Percentiles rank a stretch among this genome's conserved stretches.
phyloP scores from a whole-genome alignment of 2,113 vertebrate genomes.

The Cebidichthys violaceus region DNA sequence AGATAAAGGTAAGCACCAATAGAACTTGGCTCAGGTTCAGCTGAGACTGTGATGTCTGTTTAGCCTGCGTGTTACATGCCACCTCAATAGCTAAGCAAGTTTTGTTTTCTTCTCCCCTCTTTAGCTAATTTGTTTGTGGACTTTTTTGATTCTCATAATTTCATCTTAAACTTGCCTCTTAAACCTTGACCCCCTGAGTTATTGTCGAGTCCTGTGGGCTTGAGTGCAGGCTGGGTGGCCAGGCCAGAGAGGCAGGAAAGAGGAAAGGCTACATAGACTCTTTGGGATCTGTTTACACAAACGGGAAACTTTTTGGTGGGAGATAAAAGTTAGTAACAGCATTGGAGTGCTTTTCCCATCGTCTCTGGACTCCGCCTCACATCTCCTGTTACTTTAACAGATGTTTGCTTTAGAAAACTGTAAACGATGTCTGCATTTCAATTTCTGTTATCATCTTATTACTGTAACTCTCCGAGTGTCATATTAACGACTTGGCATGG shows the following conservation, averaged over 20 bases:
- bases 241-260: slow-evolving; percentile 61
- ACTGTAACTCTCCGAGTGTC: slow-evolving; percentile 92
- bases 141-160: slow-evolving; percentile 92
- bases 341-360: slow-evolving; percentile 94
- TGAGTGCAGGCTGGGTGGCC: slow-evolving; percentile 73
- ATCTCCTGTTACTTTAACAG: slow-evolving; percentile 96
- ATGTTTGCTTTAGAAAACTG: slow-evolving; percentile 97
- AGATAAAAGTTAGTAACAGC: slow-evolving; percentile 90
- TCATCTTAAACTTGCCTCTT: slow-evolving; percentile 91
- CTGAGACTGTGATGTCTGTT: slow-evolving; percentile 79
- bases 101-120: slow-evolving; percentile 68
- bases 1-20: slow-evolving; percentile 70
- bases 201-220: slow-evolving; percentile 65
- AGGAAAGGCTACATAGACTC: slow-evolving; percentile 68
- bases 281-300: slow-evolving; percentile 91
- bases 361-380: slow-evolving; percentile 88
- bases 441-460: slow-evolving; percentile 93
- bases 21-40: slow-evolving; percentile 58
- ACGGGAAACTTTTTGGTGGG: slow-evolving; percentile 86
- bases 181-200: slow-evolving; percentile 87
- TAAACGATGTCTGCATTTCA: slow-evolving; percentile 96
- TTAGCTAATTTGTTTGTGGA: slow-evolving; percentile 89
- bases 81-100: slow-evolving; percentile 69
- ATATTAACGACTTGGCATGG: slow-evolving; percentile 90
- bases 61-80: slow-evolving; percentile 83